These are phyloP conservation scores for Lepidurus couesii DNA, from an alignment of 1,140 invertebrate species.

Conservation along the genomic window DNA sequence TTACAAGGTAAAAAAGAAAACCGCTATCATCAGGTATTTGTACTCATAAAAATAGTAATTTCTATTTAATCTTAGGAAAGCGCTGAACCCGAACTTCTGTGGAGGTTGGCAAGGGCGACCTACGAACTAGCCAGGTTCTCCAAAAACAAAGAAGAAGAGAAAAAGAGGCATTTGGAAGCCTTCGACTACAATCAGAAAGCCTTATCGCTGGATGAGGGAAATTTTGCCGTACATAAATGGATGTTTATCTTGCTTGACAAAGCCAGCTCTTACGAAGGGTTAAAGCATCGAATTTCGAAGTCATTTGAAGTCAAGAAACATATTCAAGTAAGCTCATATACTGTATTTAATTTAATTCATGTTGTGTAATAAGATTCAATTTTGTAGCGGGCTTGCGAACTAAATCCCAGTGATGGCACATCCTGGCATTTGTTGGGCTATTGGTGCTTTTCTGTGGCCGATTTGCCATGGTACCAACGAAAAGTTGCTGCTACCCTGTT, in stretches of 20 bases:
- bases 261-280: conserved; percentile 58
- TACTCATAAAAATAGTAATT: neutral
- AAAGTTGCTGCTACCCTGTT: conserved; percentile 69
- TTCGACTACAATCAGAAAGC: conserved; percentile 55
- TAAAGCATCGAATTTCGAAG: conserved; percentile 63
- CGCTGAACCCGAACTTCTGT: conserved; percentile 63
- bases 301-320: conserved; percentile 65
- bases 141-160: conserved; percentile 51
- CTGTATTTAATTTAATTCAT: conserved; percentile 24
- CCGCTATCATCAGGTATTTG: neutral
- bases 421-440: conserved; percentile 65
- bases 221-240: conserved; percentile 78
- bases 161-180: conserved; percentile 57
- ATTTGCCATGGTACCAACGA: conserved; percentile 72
- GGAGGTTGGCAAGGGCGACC: conserved; percentile 62
- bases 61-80: conserved; percentile 46
- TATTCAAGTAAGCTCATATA: conserved; percentile 57
- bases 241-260: conserved; percentile 69
- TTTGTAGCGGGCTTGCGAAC: conserved; percentile 60
- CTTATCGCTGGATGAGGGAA: conserved; percentile 53
- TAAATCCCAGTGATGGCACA: conserved; percentile 76
- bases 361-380: conserved; percentile 22
- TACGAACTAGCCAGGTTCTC: conserved; percentile 63
- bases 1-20: neutral
- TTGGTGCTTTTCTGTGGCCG: conserved; percentile 66